phyloP scores from a whole-genome alignment of 2,113 vertebrate species.

The Arvicanthis niloticus region DNA sequence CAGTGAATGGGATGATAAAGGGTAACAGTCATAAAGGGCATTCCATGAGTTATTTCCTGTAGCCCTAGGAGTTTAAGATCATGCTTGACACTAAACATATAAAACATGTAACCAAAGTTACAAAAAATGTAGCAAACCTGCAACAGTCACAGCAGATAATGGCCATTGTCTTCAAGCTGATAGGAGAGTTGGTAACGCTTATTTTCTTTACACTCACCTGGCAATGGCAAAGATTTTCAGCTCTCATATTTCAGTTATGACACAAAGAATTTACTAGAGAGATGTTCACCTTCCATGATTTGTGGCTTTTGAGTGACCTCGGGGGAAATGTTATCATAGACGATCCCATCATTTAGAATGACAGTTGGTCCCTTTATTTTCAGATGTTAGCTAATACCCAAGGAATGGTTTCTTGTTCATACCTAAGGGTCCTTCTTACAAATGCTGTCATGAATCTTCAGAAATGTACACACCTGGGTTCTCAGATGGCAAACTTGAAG shows the following conservation, averaged over 20 bases:
- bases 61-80: neutral
- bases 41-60: neutral
- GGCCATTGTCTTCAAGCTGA: neutral
- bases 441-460: constrained; percentile 53
- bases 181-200: neutral
- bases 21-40: neutral
- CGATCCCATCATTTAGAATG: constrained; percentile 69
- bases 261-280: constrained; percentile 58
- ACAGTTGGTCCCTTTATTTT: constrained; percentile 58
- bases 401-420: constrained; percentile 62
- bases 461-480: constrained; percentile 62
- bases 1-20: neutral
- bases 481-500: constrained; percentile 32
- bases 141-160: neutral
- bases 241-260: constrained; percentile 51
- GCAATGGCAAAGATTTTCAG: constrained; percentile 39
- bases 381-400: constrained; percentile 64
- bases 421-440: constrained; percentile 49
- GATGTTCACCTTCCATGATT: neutral
- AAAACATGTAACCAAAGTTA: neutral
- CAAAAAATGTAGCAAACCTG: neutral
- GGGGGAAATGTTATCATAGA: constrained; percentile 57
- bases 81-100: neutral
- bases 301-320: constrained; percentile 55
- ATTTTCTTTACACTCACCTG: constrained; percentile 9